Base-by-base conservation (phyloP, 2,888 invertebrate species). In the Gnatocerus cornutus region DNA sequence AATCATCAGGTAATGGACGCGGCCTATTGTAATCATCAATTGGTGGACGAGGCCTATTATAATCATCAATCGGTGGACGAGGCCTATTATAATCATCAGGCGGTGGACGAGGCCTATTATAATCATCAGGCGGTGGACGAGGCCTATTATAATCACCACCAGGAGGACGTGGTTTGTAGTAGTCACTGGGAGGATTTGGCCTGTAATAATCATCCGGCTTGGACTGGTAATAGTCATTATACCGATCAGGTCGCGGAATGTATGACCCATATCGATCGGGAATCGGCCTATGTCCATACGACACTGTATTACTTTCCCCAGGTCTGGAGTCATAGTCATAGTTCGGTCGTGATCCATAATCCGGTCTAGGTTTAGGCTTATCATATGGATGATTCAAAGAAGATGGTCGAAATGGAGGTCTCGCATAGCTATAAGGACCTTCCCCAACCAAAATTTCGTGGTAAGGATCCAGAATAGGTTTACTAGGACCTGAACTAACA, bases 401-500 rank as follows among this genome's bases (percentile, higher is more conserved):
- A 8, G 65, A 59, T 10, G 73, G 76, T 66, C 71, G 59, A 58
- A 74, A 77, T 43, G 72, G 74, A 27, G 76, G 75, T 52, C 62
- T 41, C 12, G 67, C 69, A 13, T 63, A 41, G 21, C 12, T 48
- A 9, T 68, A 63, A 12, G 65, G 67, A 13, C 69, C 71, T 59
- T 73, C 74, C 13, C 74, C 73, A 6, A 80, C 74, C 9, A 81
- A 58, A 52, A 81, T 80, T 50, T 79, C 80, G 58, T 78, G 80
- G 16, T 77, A 65, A 8, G 80, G 79, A 71, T 80, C 78, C 10
- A 80, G 59, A 16, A 75, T 74, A 13, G 72, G 53, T 37, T 62
- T 75, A n/a, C 79, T 68, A 6, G 78, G 78, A 0, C 82, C 80
- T 37, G 76, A 73, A 41, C 80, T 79, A 9, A 81, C 76, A 63